Evolutionary conservation across 2,888 invertebrate genomes (phyloP), one percentile per base, ranked within the genome.

Genomic region (Sisyra terminalis): DNA sequence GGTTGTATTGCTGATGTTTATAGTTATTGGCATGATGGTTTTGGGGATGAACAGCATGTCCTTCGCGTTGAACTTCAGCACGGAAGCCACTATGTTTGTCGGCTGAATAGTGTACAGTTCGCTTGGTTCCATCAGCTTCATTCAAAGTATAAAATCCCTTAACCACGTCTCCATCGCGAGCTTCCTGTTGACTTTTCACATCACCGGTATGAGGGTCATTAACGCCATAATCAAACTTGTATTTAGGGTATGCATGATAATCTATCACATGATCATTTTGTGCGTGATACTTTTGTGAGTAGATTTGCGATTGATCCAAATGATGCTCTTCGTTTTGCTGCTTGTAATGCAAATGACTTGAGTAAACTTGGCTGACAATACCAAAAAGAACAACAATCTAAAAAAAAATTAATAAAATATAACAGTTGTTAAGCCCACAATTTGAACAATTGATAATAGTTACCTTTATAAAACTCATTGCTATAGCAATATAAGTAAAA

Each of bases 71-170:
- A 11, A 51, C 50, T 36, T 49, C 42, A 42, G 51, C 51, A 37
- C 50, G 49, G 42, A 51, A 50, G 24, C 49, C 49, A 38, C 45
- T 48, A 14, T 47, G 46, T 37, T 50, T 47, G 42, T 54, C 54
- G 32, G 53, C 50, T 39, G 48, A 48, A 46, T 54, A 54, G 39
- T 52, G 49, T 15, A 53, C 53, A 17, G 47, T 46, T 16, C 53
- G 51, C 11, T 46, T 48, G 41, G 51, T 46, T 44, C 51, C 47
- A 44, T 48, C 50, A 29, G 45, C 45, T 38, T 50, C 48, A 15
- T 50, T 31, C 8, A 40, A 14, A 2, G 45, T 43, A 43, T 49
- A 50, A 24, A 35, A 34, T 31, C 50, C 50, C 29, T 49, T 47
- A 32, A 50, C 50, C 16, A 45, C 44, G 36, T 49, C 50, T 18